phyloP scores from a whole-genome alignment of 2,888 invertebrate genomes.

The Rhamnusium bicolor region DNA sequence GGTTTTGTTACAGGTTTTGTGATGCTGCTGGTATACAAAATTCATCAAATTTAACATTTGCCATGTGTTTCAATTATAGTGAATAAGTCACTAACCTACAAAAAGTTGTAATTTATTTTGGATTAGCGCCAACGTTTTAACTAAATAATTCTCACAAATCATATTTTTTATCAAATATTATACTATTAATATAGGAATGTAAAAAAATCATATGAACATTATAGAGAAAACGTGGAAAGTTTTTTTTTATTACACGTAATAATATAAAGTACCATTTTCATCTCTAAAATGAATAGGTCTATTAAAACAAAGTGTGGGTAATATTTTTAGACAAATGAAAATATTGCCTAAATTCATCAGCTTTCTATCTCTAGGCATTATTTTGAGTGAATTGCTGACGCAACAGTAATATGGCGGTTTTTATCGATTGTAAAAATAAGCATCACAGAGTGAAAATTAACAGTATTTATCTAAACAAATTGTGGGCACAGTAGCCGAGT shows the following conservation, averaged over 20 bases:
- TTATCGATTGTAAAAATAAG: conserved; percentile 10
- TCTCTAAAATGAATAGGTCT: conserved; percentile 26
- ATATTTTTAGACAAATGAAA: conserved; percentile 34
- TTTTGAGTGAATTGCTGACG: conserved; percentile 23
- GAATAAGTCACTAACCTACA: background rate
- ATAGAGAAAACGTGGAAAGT: background rate
- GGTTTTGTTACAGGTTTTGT: no score
- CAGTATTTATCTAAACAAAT: no score
- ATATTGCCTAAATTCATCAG: conserved; percentile 29
- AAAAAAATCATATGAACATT: background rate
- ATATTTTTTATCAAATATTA: background rate
- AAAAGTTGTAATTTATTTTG: background rate
- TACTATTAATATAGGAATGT: background rate
- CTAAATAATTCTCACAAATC: background rate
- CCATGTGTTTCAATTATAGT: no score
- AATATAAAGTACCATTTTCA: conserved; percentile 31
- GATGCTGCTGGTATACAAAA: no score
- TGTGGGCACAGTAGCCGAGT: no score
- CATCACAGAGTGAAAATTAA: no score
- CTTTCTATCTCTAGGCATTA: conserved; percentile 14
- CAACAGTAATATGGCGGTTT: conserved; percentile 16
- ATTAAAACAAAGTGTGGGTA: conserved; percentile 27
- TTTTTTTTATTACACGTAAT: conserved; percentile 22
- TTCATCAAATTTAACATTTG: no score
- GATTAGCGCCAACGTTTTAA: background rate